Conservation (phyloP, 2,888 invertebrate genomes). For the Aleiodes testaceus region DNA sequence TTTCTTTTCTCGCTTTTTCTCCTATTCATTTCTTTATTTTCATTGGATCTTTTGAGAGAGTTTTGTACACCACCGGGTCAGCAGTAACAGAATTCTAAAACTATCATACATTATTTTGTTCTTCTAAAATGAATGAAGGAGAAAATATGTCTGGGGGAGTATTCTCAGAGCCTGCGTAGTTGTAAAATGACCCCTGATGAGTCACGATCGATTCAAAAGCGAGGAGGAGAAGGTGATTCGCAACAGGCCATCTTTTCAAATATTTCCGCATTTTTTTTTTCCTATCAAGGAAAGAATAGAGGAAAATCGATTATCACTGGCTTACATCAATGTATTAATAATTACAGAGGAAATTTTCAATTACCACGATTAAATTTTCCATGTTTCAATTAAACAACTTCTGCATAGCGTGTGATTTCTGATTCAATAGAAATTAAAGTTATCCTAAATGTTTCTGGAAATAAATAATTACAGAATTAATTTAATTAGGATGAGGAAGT, state of each 20-base stretch:
- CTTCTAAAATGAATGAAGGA: slow-evolving; percentile 15
- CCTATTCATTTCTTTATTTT: slow-evolving; percentile 20
- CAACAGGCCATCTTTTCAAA: not conserved
- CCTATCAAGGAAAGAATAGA: not conserved
- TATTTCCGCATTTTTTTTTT: slow-evolving; percentile 16
- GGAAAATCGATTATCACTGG: not conserved
- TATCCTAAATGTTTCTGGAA: too few species aligned
- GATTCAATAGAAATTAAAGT: too few species aligned
- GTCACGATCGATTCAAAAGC: slow-evolving; percentile 24
- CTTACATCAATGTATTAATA: too few species aligned
- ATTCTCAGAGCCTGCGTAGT: slow-evolving; percentile 25
- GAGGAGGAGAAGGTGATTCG: not conserved
- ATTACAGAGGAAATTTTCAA: not conserved
- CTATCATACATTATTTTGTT: slow-evolving; percentile 20
- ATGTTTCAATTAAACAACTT: not conserved
- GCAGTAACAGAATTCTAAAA: slow-evolving; percentile 27
- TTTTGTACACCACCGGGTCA: slow-evolving; percentile 18
- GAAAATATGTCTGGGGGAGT: slow-evolving; percentile 9
- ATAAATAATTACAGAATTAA: too few species aligned
- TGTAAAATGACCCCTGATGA: slow-evolving; percentile 28
- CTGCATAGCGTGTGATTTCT: not conserved
- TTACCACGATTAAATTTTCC: not conserved
- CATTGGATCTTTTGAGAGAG: not conserved
- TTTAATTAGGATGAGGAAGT: too few species aligned
- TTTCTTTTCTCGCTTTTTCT: slow-evolving; percentile 27